Base-by-base conservation (phyloP, 1,140 invertebrate species). In the Ips nitidus region DNA sequence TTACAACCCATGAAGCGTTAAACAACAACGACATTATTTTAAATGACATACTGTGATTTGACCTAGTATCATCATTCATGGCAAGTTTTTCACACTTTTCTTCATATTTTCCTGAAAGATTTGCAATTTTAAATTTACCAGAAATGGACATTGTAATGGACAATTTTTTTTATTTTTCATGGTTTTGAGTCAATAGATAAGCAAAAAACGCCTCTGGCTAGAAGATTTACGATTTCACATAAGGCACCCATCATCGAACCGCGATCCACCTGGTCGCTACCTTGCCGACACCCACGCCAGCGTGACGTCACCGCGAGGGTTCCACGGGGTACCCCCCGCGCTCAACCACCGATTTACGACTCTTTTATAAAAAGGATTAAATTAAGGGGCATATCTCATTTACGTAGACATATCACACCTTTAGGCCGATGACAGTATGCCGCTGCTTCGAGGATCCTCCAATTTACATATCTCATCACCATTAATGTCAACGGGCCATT, bases 401-500 rank as follows among this genome's bases (percentile, higher is more conserved):
- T 72, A 66, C 62, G 57, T 62, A 66, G 71, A 72, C 71, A 72
- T 72, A 72, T 72, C 71, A 72, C 71, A 72, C 71, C 55, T 72
- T 59, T 53, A 22, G 56, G 42, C 2, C 8, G 61, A 52, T 55
- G 61, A 61, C 61, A 66, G 71, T 69, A 69, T 69, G 57, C 71
- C 71, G 66, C 69, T 71, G 69, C 58, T 71, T 71, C 50, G 43
- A 63, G 64, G 50, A 66, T 66, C 41, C 57, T 43, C 61, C 61
- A 72, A 72, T 72, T 72, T 69, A 72, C 71, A 72, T 72, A 72
- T 72, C 71, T 72, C 71, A 72, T 72, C 71, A 72, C 71, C 71
- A 72, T 72, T 72, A 72, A 72, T 41, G 71, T 72, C 71, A 42
- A 52, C 66, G 22, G 55, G 55, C 60, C 62, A 72, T 72, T 72